phyloP scores from a whole-genome alignment of 2,888 invertebrate genomes.

The Trimorus sp. region DNA sequence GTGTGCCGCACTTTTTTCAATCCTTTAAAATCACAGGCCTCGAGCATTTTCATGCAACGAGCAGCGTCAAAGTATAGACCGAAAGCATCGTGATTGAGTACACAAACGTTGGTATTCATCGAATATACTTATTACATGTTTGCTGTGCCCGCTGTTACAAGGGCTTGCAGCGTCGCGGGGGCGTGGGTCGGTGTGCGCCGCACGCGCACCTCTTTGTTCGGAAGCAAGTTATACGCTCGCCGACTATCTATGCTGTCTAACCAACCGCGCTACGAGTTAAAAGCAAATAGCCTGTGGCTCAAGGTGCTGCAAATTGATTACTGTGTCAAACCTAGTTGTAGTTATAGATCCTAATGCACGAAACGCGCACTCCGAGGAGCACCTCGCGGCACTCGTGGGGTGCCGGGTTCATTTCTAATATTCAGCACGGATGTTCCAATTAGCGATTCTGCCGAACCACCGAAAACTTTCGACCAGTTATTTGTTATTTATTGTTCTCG shows the following conservation, averaged over 20 bases:
- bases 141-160: constrained; percentile 63
- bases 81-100: constrained; percentile 65
- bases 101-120: constrained; percentile 66
- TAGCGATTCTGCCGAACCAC: constrained; percentile 49
- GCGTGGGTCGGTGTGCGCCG: constrained; percentile 40
- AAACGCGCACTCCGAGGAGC: constrained; percentile 65
- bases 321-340: constrained; percentile 71
- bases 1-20: constrained; percentile 35
- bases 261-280: constrained; percentile 68
- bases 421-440: constrained; percentile 45
- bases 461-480: too few relatives aligned
- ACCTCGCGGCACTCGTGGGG: constrained; percentile 38
- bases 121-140: constrained; percentile 67
- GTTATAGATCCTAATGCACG: constrained; percentile 72
- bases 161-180: constrained; percentile 39
- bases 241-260: constrained; percentile 65
- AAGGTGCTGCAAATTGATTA: constrained; percentile 75
- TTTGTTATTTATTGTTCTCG: too few relatives aligned
- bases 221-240: constrained; percentile 60
- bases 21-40: constrained; percentile 65
- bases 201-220: constrained; percentile 33
- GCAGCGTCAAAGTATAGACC: constrained; percentile 64
- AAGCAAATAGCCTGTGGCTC: constrained; percentile 74
- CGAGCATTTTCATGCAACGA: constrained; percentile 63
- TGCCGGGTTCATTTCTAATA: constrained; percentile 57